Conservation (phyloP, 2,113 vertebrate genomes). For the Aspidoscelis tigris region DNA sequence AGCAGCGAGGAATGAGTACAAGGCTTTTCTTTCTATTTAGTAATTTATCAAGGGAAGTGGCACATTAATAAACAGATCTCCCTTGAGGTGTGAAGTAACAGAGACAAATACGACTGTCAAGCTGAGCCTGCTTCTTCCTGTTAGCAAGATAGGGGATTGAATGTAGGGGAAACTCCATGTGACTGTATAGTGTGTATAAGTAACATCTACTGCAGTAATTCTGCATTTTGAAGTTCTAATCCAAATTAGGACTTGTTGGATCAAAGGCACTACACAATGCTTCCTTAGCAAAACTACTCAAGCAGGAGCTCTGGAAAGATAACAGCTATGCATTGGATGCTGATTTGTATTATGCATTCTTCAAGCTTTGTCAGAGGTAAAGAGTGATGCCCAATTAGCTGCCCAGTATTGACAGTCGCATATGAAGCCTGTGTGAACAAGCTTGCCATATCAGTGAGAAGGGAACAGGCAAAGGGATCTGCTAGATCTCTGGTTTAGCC, state of each 20-base stretch:
- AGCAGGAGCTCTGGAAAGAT: slow-evolving; percentile 29
- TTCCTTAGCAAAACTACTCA: slow-evolving; percentile 45
- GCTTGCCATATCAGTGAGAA: neutral
- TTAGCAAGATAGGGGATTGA: slow-evolving; percentile 71
- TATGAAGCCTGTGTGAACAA: neutral
- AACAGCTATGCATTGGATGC: neutral
- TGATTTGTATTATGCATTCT: neutral
- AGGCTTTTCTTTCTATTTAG: slow-evolving; percentile 88
- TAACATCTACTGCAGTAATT: slow-evolving; percentile 54
- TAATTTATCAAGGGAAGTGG: slow-evolving; percentile 90
- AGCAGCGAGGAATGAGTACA: slow-evolving; percentile 84
- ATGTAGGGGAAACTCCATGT: slow-evolving; percentile 72
- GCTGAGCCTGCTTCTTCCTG: slow-evolving; percentile 78
- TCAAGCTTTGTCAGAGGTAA: neutral
- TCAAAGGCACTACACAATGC: neutral
- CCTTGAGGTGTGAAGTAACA: slow-evolving; percentile 84
- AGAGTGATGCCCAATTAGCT: neutral
- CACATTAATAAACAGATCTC: slow-evolving; percentile 89
- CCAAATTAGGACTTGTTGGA: neutral
- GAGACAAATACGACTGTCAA: slow-evolving; percentile 86
- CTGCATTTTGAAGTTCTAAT: slow-evolving; percentile 46
- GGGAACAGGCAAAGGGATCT: neutral
- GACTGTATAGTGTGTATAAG: slow-evolving; percentile 27
- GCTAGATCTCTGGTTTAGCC: neutral
- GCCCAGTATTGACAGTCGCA: neutral